phyloP scores from a whole-genome alignment of 2,113 vertebrate genomes.

The Phalacrocorax aristotelis region DNA sequence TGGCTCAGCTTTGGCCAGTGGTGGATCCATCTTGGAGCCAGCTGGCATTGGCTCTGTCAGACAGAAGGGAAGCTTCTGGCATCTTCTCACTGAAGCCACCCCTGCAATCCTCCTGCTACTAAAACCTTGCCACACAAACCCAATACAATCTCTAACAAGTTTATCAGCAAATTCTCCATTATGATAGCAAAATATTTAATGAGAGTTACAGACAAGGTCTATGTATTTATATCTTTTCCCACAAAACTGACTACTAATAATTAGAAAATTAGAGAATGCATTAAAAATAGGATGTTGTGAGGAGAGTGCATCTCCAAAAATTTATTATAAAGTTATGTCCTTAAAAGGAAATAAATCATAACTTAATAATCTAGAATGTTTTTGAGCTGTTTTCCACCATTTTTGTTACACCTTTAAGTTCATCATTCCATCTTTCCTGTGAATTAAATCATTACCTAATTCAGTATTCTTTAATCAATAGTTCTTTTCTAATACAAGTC shows the following conservation, averaged over 20 bases:
- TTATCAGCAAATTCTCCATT: background rate
- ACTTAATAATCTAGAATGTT: background rate
- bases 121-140: background rate
- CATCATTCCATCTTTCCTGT: background rate
- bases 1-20: background rate
- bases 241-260: background rate
- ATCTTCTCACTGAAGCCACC: background rate
- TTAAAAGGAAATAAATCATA: background rate
- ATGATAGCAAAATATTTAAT: background rate
- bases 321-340: background rate
- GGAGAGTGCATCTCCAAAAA: background rate
- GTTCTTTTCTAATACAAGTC: background rate
- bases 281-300: background rate
- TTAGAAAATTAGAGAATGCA: background rate
- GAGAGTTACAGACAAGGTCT: background rate
- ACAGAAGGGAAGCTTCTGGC: background rate
- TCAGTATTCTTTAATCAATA: background rate
- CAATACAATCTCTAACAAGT: background rate
- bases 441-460: background rate
- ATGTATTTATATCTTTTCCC: background rate
- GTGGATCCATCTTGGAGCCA: background rate
- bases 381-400: background rate
- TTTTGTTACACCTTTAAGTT: background rate
- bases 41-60: background rate
- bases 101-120: background rate